Base-by-base conservation (phyloP, 2,888 invertebrate species). In the Pterobdella sp. region DNA sequence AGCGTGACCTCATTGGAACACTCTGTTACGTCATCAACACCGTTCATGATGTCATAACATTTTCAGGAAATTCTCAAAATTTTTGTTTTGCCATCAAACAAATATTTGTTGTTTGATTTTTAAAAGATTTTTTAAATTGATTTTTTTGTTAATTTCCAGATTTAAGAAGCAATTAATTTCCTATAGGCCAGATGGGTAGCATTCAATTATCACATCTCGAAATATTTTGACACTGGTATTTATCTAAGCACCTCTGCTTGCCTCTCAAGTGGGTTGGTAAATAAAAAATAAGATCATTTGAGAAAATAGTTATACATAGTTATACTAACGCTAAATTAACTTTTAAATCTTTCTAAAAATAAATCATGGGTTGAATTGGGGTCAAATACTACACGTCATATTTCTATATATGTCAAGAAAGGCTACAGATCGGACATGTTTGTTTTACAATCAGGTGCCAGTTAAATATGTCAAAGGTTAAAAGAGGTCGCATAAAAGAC, bases 391-490 rank as follows among this genome's bases (percentile, higher is more conserved):
- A n/a, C n/a, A n/a, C n/a, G n/a, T n/a, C n/a, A n/a, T n/a, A n/a
- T n/a, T 42, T 42, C 49, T 42, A 42, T 42, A 14, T 42, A 42
- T 7, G 49, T 7, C 49, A 42, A 14, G 49, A 7, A 42, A 42
- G 49, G 49, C 26, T 26, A 56, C 26, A 4, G 26, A 56, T 26
- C 18, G 26, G 60, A 42, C 49, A 42, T 42, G 10, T 56, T n/a
- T n/a, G n/a, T n/a, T n/a, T 26, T 56, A 22, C 14, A n/a, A 56
- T 56, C 10, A 22, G 60, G 60, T 56, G 60, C n/a, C 60, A 56
- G 60, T 56, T n/a, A 56, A 56, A 56, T 56, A 22, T 7, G 60
- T 56, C 60, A 56, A 56, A 56, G 60, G 60, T 22, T 56, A 56
- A 56, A 56, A 4, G 60, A 22, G 60, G 60, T 56, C 60, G 26